Percentiles rank a stretch among this genome's conserved stretches.
These are phyloP conservation scores for Phyllostomus hastatus DNA, from an alignment of 2,113 vertebrate species.

Conservation along the genomic window DNA sequence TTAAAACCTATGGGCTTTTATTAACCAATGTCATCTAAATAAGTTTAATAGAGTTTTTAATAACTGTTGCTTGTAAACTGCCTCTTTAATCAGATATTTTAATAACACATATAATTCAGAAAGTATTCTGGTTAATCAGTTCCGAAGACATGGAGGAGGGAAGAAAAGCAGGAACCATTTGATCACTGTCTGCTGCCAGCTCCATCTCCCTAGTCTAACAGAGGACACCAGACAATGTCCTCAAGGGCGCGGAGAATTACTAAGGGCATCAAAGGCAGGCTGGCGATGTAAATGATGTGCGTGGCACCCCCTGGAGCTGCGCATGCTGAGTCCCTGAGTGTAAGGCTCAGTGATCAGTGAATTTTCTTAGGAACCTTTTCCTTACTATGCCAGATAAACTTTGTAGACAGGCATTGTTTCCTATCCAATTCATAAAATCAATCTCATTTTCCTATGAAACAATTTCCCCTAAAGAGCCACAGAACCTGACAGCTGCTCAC, in stretches of 20 bases:
- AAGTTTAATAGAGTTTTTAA: background rate
- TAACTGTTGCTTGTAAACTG: background rate
- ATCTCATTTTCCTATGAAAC: background rate
- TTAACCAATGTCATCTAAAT: background rate
- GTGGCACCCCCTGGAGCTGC: slow-evolving; percentile 14
- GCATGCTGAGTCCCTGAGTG: background rate
- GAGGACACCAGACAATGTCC: background rate
- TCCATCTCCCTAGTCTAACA: background rate
- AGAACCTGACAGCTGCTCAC: background rate
- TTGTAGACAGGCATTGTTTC: background rate
- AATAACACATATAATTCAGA: slow-evolving; percentile 33
- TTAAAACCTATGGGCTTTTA: background rate
- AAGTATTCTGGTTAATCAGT: background rate
- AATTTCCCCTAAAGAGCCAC: background rate
- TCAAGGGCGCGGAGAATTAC: background rate
- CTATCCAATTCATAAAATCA: slow-evolving; percentile 27
- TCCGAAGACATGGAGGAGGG: background rate
- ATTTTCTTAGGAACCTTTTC: background rate
- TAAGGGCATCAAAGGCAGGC: background rate
- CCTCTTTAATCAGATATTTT: background rate
- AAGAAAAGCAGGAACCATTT: background rate
- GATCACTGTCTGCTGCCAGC: background rate
- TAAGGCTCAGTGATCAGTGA: background rate
- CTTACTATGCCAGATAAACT: background rate
- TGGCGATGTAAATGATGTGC: rapidly evolving